These are phyloP conservation scores for Centropus bengalensis DNA, from an alignment of 2,113 vertebrate genomes.

Conservation along the genomic window DNA sequence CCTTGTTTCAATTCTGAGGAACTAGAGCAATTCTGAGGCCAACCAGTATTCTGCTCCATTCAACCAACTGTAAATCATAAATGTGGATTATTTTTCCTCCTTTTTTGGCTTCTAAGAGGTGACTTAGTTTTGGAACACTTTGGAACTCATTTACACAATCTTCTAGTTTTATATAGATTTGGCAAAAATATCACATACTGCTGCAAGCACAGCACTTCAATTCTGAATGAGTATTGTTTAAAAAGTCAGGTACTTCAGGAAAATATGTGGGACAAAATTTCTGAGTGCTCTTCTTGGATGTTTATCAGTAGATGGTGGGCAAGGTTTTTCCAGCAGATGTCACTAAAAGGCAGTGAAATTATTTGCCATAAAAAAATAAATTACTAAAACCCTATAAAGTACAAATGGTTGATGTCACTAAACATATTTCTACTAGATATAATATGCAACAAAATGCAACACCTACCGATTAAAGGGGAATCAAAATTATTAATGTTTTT, in stretches of 20 bases:
- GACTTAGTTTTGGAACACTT: background rate
- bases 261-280: background rate
- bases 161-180: background rate
- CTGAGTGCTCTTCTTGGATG: background rate
- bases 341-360: constrained; percentile 8
- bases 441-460: background rate
- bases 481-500: background rate
- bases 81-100: background rate
- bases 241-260: background rate
- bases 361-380: background rate
- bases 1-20: background rate
- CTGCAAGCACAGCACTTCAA: background rate
- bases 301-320: background rate
- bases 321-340: constrained; percentile 40
- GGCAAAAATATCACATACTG: background rate
- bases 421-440: background rate
- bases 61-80: background rate
- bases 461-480: background rate
- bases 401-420: background rate
- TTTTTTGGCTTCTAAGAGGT: background rate
- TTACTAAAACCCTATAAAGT: background rate
- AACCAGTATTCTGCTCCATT: background rate
- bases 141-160: background rate
- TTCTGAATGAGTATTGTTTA: background rate
- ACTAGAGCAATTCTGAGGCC: background rate